A percentile compares a stretch with the other conserved stretches of the same genome.
Evolutionary conservation across 2,113 vertebrate genomes (phyloP).

Genomic region (Clarias macrocephalus): DNA sequence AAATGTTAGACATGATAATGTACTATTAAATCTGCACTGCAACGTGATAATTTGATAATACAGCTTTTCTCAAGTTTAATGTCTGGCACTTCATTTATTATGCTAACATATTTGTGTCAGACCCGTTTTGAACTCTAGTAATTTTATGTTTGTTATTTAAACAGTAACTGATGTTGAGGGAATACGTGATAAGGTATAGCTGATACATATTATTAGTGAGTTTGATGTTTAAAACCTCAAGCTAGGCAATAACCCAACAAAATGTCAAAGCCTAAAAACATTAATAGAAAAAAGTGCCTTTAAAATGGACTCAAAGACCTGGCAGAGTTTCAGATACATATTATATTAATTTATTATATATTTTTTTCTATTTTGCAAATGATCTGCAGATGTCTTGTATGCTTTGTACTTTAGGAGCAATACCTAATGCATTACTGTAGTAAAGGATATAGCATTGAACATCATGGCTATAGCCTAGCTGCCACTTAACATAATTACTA

Average conservation of each 20-base stretch:
- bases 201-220: constrained; percentile 67
- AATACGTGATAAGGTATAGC: constrained; percentile 41
- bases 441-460: neutral
- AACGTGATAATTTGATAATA: constrained; percentile 13
- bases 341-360: constrained; percentile 70
- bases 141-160: constrained; percentile 64
- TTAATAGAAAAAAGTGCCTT: constrained; percentile 68
- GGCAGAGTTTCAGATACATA: constrained; percentile 65
- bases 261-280: constrained; percentile 66
- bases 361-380: constrained; percentile 75
- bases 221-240: constrained; percentile 63
- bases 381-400: constrained; percentile 73
- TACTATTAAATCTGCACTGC: neutral
- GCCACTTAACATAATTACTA: constrained; percentile 2
- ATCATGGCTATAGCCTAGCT: neutral
- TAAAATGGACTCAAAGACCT: constrained; percentile 69
- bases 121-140: constrained; percentile 1
- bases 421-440: constrained; percentile 18
- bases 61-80: constrained; percentile 1
- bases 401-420: constrained; percentile 51
- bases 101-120: constrained; percentile 3
- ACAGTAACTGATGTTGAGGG: constrained; percentile 49
- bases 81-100: constrained; percentile 20
- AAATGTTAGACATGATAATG: neutral
- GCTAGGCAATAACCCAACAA: constrained; percentile 61